Conservation (phyloP, 2,797 vertebrate genomes). For the Ciconia nigra region DNA sequence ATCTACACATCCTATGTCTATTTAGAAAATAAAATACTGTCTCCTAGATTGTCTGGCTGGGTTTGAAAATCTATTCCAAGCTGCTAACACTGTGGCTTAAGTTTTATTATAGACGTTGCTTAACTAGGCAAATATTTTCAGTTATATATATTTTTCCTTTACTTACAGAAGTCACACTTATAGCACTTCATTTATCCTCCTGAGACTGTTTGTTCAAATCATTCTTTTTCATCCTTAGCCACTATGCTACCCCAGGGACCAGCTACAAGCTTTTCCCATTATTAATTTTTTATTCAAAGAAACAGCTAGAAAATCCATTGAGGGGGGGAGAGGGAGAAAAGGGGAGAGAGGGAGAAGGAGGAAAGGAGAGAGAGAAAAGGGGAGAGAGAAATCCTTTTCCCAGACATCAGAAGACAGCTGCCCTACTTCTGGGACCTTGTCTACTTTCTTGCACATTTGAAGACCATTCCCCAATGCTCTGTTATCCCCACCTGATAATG, state of each 20-base stretch:
- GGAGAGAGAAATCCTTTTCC: background rate
- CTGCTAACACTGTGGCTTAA: background rate
- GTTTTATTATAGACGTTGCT: constrained; percentile 40
- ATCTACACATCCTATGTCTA: background rate
- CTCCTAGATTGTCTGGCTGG: background rate
- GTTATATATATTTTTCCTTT: background rate
- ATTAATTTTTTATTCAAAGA: constrained; percentile 52
- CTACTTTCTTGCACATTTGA: background rate
- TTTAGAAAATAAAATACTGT: background rate
- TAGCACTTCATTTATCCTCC: constrained; percentile 47
- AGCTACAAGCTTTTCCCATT: constrained; percentile 2
- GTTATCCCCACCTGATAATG: background rate
- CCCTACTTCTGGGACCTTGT: background rate
- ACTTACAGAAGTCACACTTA: constrained; percentile 2
- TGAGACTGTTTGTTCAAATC: constrained; percentile 54
- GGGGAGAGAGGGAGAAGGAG: background rate
- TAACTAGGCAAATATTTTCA: constrained; percentile 54
- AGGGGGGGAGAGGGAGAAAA: background rate
- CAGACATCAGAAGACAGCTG: background rate
- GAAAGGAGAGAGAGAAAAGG: too few species aligned
- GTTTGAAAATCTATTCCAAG: constrained; percentile 10
- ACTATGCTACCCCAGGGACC: constrained; percentile 32
- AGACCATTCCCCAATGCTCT: background rate
- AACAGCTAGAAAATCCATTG: background rate
- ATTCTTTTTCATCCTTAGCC: constrained; percentile 31